Conservation (phyloP, 2,888 invertebrate genomes). For the Catocala fraxini region DNA sequence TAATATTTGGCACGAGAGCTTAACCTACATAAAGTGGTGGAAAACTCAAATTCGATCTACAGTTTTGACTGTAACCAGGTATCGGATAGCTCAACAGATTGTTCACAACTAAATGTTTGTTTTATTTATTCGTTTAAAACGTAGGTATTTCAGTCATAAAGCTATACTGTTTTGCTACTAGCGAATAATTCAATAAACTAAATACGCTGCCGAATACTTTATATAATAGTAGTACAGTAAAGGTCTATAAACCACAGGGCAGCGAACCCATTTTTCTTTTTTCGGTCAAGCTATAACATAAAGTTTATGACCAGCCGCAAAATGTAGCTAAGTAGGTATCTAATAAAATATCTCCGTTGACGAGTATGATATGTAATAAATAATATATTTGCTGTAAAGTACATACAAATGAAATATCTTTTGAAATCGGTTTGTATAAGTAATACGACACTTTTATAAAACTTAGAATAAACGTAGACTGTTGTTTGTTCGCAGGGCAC, state of each 20-base stretch:
- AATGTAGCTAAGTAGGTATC: slow-evolving; percentile 40
- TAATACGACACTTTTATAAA: too few relatives aligned
- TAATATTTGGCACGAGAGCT: slow-evolving; percentile 60
- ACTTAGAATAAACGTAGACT: neutral
- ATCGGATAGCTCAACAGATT: too few relatives aligned
- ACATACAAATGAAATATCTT: too few relatives aligned
- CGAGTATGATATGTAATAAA: slow-evolving; percentile 27
- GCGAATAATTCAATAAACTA: slow-evolving; percentile 13
- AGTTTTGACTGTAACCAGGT: too few relatives aligned
- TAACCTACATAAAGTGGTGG: slow-evolving; percentile 54
- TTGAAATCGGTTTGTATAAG: too few relatives aligned
- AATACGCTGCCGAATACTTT: slow-evolving; percentile 19
- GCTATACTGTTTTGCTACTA: too few relatives aligned
- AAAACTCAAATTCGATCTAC: slow-evolving; percentile 49
- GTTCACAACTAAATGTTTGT: too few relatives aligned
- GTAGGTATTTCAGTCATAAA: too few relatives aligned
- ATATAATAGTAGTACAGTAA: slow-evolving; percentile 33
- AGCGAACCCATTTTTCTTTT: slow-evolving; percentile 35
- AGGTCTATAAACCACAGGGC: slow-evolving; percentile 41
- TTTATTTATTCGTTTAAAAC: too few relatives aligned
- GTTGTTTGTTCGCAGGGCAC: slow-evolving; percentile 64
- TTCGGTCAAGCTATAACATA: slow-evolving; percentile 43
- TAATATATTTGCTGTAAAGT: slow-evolving; percentile 15
- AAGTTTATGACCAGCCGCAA: slow-evolving; percentile 46
- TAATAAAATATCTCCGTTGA: slow-evolving; percentile 42